These are phyloP conservation scores for Oikopleura albicans DNA, from an alignment of 23 tunicate genomes.

Conservation along the genomic window DNA sequence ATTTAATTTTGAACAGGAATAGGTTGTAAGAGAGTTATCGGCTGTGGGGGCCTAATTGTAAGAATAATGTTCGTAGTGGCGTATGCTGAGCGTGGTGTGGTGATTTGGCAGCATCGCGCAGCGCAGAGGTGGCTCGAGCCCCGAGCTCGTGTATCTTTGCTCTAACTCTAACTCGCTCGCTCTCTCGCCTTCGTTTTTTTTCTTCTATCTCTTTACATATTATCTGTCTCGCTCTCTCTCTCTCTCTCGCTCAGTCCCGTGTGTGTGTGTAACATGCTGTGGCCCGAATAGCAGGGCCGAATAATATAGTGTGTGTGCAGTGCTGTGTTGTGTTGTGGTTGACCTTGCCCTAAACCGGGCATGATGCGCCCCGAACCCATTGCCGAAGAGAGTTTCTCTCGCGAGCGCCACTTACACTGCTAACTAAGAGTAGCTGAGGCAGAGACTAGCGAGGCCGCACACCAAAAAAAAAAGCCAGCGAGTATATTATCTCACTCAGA, in stretches of 20 bases:
- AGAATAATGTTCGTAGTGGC: not conserved
- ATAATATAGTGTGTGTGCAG: not conserved
- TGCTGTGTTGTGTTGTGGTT: not conserved
- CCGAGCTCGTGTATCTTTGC: too few species aligned
- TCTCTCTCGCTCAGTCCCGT: not conserved
- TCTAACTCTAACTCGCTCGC: too few species aligned
- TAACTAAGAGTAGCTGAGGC: not conserved
- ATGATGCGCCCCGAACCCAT: not conserved
- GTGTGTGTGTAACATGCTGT: not conserved
- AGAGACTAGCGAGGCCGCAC: constrained; percentile 5
- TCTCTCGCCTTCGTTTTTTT: too few species aligned
- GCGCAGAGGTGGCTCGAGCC: too few species aligned
- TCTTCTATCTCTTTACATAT: too few species aligned
- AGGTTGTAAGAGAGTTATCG: not conserved
- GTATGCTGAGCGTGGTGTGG: not conserved
- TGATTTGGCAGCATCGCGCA: too few species aligned
- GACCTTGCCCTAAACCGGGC: not conserved
- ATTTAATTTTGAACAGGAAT: too few species aligned
- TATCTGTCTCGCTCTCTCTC: too few species aligned
- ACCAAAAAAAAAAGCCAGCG: not conserved
- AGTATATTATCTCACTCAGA: not conserved
- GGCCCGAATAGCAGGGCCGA: not conserved
- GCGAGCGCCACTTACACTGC: not conserved
- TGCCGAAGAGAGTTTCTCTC: not conserved
- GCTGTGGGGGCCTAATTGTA: not conserved